phyloP scores from a whole-genome alignment of 2,888 invertebrate species.

The Blomia tropicalis region DNA sequence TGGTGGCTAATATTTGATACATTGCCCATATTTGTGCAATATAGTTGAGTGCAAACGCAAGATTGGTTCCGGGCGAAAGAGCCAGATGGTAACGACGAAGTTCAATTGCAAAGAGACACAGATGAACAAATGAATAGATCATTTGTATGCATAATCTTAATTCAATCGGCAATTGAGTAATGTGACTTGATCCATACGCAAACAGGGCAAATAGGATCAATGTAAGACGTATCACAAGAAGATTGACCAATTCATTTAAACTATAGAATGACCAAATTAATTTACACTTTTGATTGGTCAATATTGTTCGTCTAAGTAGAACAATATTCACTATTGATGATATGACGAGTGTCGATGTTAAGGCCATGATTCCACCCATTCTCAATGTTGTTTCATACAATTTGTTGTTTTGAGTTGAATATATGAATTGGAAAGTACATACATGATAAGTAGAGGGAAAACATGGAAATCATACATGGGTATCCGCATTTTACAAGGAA shows the following conservation, averaged over 20 bases:
- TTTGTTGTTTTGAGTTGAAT: neutral
- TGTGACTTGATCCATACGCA: too few relatives aligned
- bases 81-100: neutral
- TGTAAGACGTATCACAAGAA: neutral
- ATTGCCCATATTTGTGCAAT: neutral
- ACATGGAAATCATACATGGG: too few relatives aligned
- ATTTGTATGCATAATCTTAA: neutral
- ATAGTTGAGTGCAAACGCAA: neutral
- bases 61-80: neutral
- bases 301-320: too few relatives aligned
- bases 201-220: neutral
- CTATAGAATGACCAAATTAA: too few relatives aligned
- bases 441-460: too few relatives aligned
- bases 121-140: neutral
- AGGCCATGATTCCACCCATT: too few relatives aligned
- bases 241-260: neutral
- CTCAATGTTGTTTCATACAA: neutral
- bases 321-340: too few relatives aligned
- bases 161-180: too few relatives aligned
- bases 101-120: neutral
- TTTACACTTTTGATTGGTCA: too few relatives aligned
- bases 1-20: neutral
- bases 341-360: too few relatives aligned
- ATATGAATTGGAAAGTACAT: too few relatives aligned
- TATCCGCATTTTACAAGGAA: too few relatives aligned